phyloP scores from a whole-genome alignment of 2,888 invertebrate species.

The Zygogramma bicolorata region DNA sequence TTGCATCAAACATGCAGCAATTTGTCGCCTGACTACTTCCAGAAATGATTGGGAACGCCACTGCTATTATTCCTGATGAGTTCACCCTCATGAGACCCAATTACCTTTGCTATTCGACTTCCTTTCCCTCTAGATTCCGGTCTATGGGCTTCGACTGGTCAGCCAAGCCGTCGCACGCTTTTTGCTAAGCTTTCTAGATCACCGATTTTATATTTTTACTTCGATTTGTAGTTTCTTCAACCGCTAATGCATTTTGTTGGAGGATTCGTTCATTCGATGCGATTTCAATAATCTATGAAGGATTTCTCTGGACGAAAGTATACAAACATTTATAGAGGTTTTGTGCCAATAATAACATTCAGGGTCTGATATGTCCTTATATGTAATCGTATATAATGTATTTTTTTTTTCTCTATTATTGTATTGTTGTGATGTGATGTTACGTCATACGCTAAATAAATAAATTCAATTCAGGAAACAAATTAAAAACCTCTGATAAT shows the following conservation, averaged over 20 bases:
- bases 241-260: conserved; percentile 19
- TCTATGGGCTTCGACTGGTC: conserved; percentile 51
- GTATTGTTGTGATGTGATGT: no score
- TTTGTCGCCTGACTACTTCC: background rate
- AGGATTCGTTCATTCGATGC: background rate
- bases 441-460: no score
- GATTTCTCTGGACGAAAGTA: no score
- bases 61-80: conserved; percentile 42
- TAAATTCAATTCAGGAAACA: no score
- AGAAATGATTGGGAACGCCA: conserved; percentile 27
- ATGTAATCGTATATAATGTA: no score
- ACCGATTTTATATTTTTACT: conserved; percentile 55
- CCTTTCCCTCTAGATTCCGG: conserved; percentile 40
- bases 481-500: no score
- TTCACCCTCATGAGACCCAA: conserved; percentile 51
- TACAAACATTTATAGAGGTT: no score
- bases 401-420: no score
- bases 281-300: no score
- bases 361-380: no score
- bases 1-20: background rate
- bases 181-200: conserved; percentile 55
- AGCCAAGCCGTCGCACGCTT: conserved; percentile 47
- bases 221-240: conserved; percentile 41
- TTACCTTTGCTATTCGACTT: conserved; percentile 56
- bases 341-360: no score